Conservation (phyloP, 2,888 invertebrate genomes). For the Mellilla xanthometata region DNA sequence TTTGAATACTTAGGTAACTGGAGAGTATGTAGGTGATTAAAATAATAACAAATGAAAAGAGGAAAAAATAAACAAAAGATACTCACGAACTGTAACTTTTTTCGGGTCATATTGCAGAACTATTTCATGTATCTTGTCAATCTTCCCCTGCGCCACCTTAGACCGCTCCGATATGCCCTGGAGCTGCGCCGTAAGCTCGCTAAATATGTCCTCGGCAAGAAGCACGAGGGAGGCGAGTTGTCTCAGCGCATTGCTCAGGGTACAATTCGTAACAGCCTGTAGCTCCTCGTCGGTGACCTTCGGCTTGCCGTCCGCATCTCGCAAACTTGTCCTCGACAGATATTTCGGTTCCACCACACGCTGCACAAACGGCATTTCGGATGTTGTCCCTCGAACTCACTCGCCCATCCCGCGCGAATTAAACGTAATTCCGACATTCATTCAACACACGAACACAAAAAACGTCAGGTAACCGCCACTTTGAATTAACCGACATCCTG, state of each 20-base stretch:
- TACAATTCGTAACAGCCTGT: slow-evolving; percentile 93
- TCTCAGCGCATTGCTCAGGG: slow-evolving; percentile 91
- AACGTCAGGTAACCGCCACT: slow-evolving; percentile 83
- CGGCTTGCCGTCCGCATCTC: slow-evolving; percentile 82
- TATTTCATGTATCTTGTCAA: slow-evolving; percentile 87
- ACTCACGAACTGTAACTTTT: slow-evolving; percentile 97
- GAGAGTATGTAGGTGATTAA: too few species aligned
- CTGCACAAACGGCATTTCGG: slow-evolving; percentile 93
- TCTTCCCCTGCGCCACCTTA: slow-evolving; percentile 86
- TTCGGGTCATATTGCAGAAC: slow-evolving; percentile 92
- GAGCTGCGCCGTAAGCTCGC: slow-evolving; percentile 89
- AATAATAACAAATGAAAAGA: too few species aligned
- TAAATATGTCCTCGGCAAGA: slow-evolving; percentile 93
- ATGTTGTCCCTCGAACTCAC: slow-evolving; percentile 63
- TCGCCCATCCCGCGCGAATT: slow-evolving; percentile 76
- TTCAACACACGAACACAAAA: slow-evolving; percentile 80
- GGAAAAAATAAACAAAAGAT: slow-evolving; percentile 26
- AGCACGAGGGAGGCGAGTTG: slow-evolving; percentile 93
- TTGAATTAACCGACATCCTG: slow-evolving; percentile 82
- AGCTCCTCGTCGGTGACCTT: slow-evolving; percentile 88
- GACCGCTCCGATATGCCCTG: slow-evolving; percentile 89
- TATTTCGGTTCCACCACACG: slow-evolving; percentile 91
- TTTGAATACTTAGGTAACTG: too few species aligned
- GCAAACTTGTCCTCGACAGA: slow-evolving; percentile 87
- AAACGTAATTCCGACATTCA: slow-evolving; percentile 74